A percentile compares a stretch with the other conserved stretches of the same genome.
Conservation (phyloP, 2,888 invertebrate species). For the Limnephilus lunatus region DNA sequence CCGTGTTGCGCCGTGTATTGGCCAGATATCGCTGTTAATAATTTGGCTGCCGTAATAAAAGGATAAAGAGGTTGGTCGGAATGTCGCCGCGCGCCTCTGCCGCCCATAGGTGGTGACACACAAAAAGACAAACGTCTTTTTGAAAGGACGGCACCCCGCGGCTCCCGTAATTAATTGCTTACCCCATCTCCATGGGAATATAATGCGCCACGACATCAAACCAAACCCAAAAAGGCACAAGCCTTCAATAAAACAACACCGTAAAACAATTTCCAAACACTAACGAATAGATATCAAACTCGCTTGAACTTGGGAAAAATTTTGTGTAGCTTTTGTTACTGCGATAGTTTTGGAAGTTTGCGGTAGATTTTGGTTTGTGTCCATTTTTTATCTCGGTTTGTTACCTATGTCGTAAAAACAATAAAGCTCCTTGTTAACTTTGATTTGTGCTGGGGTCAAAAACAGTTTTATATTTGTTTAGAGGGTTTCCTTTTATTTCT, state of each 20-base stretch:
- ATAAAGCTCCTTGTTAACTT: constrained; percentile 64
- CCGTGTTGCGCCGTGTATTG: background rate
- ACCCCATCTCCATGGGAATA: constrained; percentile 66
- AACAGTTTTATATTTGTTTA: background rate
- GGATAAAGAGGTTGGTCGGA: constrained; percentile 55
- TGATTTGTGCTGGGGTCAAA: constrained; percentile 61
- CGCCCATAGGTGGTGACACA: constrained; percentile 66
- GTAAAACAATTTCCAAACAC: background rate
- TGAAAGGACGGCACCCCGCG: constrained; percentile 66
- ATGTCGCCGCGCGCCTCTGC: constrained; percentile 62
- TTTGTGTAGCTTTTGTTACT: constrained; percentile 9
- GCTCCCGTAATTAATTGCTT: constrained; percentile 66
- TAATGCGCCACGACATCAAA: constrained; percentile 59
- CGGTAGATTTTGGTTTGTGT: constrained; percentile 56
- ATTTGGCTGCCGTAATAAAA: constrained; percentile 38
- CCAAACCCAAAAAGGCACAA: constrained; percentile 47
- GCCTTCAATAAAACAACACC: background rate
- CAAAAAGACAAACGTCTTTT: constrained; percentile 67
- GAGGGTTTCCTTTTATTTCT: background rate
- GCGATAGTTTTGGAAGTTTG: constrained; percentile 56
- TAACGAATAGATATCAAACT: background rate
- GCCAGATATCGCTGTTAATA: constrained; percentile 32
- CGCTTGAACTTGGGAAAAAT: background rate
- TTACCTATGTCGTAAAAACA: constrained; percentile 62
- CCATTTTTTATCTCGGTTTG: constrained; percentile 61